Evolutionary conservation across 2,888 invertebrate species (phyloP).

Genomic region (Gerris lacustris): DNA sequence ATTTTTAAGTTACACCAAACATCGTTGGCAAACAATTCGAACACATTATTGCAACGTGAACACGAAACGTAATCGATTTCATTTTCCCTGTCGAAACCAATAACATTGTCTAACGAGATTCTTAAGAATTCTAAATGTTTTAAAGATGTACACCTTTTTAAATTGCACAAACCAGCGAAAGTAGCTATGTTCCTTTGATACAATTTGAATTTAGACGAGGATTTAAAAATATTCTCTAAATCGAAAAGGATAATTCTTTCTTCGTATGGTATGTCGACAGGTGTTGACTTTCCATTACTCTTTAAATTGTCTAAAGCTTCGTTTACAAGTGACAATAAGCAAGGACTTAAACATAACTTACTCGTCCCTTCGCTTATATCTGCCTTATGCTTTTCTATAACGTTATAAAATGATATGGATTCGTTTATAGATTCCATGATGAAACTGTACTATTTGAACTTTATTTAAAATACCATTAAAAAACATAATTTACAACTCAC

Average conservation of each 20-base stretch:
- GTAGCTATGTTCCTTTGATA: not conserved
- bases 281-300: not conserved
- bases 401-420: not conserved
- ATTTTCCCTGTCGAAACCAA: not conserved
- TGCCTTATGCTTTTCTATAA: not conserved
- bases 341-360: not conserved
- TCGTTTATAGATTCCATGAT: not conserved
- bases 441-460: too few relatives aligned
- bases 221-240: not conserved
- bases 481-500: too few relatives aligned
- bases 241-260: not conserved
- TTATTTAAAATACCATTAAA: too few relatives aligned
- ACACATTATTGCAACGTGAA: not conserved
- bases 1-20: conserved; percentile 20
- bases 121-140: not conserved
- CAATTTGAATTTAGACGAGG: not conserved
- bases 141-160: not conserved
- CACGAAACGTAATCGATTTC: not conserved
- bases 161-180: not conserved
- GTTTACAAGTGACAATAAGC: not conserved
- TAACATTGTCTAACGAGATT: not conserved
- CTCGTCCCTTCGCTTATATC: not conserved
- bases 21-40: not conserved
- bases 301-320: not conserved
- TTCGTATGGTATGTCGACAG: not conserved